These are phyloP conservation scores for Diabrotica virgifera DNA, from an alignment of 1,140 invertebrate genomes.

Conservation along the genomic window DNA sequence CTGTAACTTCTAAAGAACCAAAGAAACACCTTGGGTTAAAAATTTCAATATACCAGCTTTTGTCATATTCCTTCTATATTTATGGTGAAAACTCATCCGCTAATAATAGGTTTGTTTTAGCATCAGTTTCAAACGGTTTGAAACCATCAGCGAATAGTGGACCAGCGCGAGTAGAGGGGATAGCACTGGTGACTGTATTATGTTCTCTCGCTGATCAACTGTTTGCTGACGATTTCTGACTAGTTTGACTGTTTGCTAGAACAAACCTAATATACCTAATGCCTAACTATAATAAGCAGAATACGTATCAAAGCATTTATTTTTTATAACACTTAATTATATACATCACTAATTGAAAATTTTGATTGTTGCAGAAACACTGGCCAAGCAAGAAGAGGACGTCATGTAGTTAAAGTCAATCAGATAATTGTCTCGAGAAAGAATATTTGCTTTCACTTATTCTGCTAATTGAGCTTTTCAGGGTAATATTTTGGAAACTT, in stretches of 20 bases:
- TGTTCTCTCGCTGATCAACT: too few relatives aligned
- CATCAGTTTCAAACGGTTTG: too few relatives aligned
- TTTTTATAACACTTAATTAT: background rate
- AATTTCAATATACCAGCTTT: background rate
- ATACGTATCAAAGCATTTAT: background rate
- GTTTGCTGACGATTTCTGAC: too few relatives aligned
- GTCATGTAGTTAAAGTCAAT: background rate
- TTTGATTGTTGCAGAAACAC: constrained; percentile 5
- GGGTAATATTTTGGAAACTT: too few relatives aligned
- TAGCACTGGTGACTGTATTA: too few relatives aligned
- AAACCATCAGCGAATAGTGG: too few relatives aligned
- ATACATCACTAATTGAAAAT: background rate
- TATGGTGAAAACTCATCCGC: background rate
- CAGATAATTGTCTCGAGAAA: background rate
- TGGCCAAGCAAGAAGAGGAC: constrained; percentile 7
- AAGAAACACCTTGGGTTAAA: background rate
- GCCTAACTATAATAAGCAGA: background rate
- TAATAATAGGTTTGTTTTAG: too few relatives aligned
- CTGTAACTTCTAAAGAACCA: background rate
- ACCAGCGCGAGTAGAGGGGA: too few relatives aligned
- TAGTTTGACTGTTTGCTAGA: too few relatives aligned
- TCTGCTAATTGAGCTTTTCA: background rate
- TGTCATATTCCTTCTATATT: background rate
- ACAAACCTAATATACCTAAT: background rate
- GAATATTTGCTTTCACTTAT: constrained; percentile 6